Evolutionary conservation across 2,113 vertebrate genomes (phyloP).

Genomic region (Baryphthengus martii): DNA sequence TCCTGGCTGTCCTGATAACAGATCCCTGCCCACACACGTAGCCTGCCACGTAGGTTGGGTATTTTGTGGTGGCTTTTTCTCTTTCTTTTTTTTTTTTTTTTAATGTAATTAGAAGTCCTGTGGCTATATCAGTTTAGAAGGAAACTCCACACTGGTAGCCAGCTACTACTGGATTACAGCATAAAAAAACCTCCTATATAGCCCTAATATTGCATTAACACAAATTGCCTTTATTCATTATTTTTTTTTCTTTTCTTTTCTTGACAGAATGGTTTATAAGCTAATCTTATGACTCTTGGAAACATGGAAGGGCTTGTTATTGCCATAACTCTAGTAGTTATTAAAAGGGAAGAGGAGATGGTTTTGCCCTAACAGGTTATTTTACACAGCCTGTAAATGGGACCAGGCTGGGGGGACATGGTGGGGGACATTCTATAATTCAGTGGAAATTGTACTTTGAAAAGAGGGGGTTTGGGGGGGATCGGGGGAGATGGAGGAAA

Average conservation of each 20-base stretch:
- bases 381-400: not conserved
- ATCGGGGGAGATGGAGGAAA: not conserved
- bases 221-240: not conserved
- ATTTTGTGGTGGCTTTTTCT: not conserved
- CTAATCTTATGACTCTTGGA: not conserved
- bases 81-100: not conserved
- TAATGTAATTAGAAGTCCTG: not conserved
- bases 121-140: not conserved
- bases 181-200: not conserved
- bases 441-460: not conserved
- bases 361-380: not conserved
- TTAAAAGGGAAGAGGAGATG: not conserved
- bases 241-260: not conserved
- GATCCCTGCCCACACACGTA: not conserved
- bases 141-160: not conserved
- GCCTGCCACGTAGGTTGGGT: fast-evolving
- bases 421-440: not conserved
- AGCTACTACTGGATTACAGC: not conserved
- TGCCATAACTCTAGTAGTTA: not conserved
- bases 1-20: fast-evolving
- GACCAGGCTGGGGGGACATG: not conserved
- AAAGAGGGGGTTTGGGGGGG: not conserved
- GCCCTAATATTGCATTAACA: not conserved
- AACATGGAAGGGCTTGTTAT: not conserved
- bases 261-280: not conserved